phyloP scores from a whole-genome alignment of 2,888 invertebrate genomes.

The Cancer borealis region DNA sequence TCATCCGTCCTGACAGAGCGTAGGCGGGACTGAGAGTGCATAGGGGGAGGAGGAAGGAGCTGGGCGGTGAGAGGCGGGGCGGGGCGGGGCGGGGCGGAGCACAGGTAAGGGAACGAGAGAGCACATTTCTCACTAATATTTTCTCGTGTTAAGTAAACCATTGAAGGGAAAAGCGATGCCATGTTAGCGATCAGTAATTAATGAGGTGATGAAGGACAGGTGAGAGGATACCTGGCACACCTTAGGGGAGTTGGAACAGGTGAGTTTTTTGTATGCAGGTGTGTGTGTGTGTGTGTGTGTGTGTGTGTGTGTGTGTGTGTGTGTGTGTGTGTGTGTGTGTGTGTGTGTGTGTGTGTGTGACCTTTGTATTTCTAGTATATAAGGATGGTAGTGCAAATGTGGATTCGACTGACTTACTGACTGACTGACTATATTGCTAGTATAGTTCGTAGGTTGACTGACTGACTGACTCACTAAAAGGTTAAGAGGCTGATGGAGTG shows the following conservation, averaged over 20 bases:
- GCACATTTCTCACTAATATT: neutral
- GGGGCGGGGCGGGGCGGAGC: neutral
- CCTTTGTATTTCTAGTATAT: no score
- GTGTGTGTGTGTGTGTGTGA: no score
- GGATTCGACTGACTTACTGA: no score
- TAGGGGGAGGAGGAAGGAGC: neutral
- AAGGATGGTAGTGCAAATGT: no score
- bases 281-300: neutral
- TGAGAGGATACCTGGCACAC: neutral
- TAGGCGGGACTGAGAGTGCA: neutral
- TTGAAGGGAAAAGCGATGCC: no score
- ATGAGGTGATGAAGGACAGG: neutral
- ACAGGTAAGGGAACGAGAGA: neutral
- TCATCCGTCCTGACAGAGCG: slow-evolving; percentile 3
- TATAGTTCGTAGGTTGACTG: neutral
- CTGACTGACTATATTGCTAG: no score
- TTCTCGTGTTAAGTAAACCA: no score
- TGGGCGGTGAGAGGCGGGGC: neutral
- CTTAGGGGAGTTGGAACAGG: no score
- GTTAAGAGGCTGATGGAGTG: neutral
- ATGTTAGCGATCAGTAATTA: no score
- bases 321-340: neutral
- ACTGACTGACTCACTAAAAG: neutral
- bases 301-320: slow-evolving; percentile 47
- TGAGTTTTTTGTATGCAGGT: neutral